Percentiles rank a stretch among this genome's conserved stretches.
Conservation (phyloP, 2,888 invertebrate species). For the Coleophora deauratella region DNA sequence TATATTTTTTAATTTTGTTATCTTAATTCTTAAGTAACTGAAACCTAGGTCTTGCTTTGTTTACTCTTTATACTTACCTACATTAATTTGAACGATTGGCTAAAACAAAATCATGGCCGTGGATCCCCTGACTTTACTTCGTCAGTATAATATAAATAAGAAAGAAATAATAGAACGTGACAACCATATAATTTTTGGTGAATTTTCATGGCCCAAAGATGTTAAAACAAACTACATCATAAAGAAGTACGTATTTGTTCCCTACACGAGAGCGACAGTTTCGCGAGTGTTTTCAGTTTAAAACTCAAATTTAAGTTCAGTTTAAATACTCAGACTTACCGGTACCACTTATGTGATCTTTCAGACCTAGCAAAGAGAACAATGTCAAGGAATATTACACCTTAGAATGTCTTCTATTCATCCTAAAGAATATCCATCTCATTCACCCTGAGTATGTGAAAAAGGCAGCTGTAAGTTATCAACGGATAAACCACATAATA, state of each 20-base stretch:
- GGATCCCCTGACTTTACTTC: slow-evolving; percentile 95
- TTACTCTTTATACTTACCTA: too few relatives aligned
- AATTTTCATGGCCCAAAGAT: slow-evolving; percentile 99
- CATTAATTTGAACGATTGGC: slow-evolving; percentile 5
- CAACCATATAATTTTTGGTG: slow-evolving; percentile 97
- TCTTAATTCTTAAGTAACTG: too few relatives aligned
- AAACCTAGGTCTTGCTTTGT: too few relatives aligned
- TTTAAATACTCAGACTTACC: too few relatives aligned
- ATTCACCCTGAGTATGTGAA: slow-evolving; percentile 98
- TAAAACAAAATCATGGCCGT: slow-evolving; percentile 84
- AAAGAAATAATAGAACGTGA: slow-evolving; percentile 97
- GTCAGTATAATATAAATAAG: slow-evolving; percentile 98
- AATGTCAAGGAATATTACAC: slow-evolving; percentile 97
- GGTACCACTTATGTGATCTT: too few relatives aligned
- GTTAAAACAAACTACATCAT: slow-evolving; percentile 98
- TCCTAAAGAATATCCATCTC: slow-evolving; percentile 93
- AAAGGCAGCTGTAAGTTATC: slow-evolving; percentile 90
- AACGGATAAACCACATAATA: not conserved
- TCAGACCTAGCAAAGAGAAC: slow-evolving; percentile 92
- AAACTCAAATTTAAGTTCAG: slow-evolving; percentile 5
- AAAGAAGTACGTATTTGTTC: slow-evolving; percentile 88
- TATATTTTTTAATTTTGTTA: too few relatives aligned
- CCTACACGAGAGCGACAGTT: too few relatives aligned
- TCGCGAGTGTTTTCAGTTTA: not conserved
- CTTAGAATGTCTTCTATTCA: slow-evolving; percentile 94